These are phyloP conservation scores for Drosophila grimshawi DNA, from an alignment of 1,140 invertebrate species.

Conservation along the genomic window DNA sequence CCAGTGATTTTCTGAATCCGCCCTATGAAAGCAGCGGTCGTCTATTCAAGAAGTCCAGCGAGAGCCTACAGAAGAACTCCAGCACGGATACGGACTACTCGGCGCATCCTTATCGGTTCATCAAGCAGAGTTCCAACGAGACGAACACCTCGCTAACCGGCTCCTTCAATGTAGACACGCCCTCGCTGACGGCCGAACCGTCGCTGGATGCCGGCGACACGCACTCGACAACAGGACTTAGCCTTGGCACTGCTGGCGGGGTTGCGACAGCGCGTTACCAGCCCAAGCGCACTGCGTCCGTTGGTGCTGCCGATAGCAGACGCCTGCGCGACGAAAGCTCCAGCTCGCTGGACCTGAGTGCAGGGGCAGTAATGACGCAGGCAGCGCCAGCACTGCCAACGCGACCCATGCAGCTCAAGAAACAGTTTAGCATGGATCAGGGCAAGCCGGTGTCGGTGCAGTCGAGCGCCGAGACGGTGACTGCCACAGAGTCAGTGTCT, in stretches of 20 bases:
- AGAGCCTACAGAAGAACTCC: constrained; percentile 83
- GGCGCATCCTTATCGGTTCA: constrained; percentile 82
- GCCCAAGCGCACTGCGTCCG: constrained; percentile 75
- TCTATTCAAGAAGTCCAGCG: constrained; percentile 81
- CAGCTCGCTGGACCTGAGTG: constrained; percentile 71
- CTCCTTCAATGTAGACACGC: constrained; percentile 83
- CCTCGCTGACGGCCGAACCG: constrained; percentile 77
- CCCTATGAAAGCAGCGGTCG: constrained; percentile 73
- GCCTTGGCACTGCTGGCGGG: constrained; percentile 63
- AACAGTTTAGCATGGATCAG: constrained; percentile 84
- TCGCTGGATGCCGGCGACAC: constrained; percentile 78
- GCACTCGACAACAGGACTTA: constrained; percentile 71
- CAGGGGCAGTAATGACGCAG: constrained; percentile 67
- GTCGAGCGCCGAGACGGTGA: constrained; percentile 13
- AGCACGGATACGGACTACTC: constrained; percentile 84
- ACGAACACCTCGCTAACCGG: constrained; percentile 83
- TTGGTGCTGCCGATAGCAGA: constrained; percentile 72
- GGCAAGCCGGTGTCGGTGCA: constrained; percentile 61
- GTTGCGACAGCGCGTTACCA: constrained; percentile 75
- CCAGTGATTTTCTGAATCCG: constrained; percentile 80
- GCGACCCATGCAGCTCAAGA: constrained; percentile 79
- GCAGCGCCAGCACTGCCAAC: constrained; percentile 70
- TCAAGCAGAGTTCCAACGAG: constrained; percentile 84
- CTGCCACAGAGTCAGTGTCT: constrained; percentile 15
- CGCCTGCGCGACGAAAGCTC: constrained; percentile 69